phyloP scores from a whole-genome alignment of 2,888 invertebrate species.

The Kuschelorhynchus macadamiae region DNA sequence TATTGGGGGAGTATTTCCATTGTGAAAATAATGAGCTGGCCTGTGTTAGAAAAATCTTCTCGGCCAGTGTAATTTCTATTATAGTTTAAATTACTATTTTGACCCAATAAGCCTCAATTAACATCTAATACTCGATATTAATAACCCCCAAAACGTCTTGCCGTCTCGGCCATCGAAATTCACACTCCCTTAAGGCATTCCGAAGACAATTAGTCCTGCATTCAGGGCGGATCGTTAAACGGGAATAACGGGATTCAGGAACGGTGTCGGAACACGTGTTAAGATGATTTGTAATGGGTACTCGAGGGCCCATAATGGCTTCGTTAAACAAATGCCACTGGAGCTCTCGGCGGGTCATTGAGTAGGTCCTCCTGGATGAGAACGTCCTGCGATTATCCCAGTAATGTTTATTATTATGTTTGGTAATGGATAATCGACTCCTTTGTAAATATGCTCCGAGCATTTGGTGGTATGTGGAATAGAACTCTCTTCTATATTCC shows the following conservation, averaged over 20 bases:
- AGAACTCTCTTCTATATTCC: too few relatives aligned
- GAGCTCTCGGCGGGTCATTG: constrained; percentile 30
- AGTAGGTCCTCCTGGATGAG: constrained; percentile 5
- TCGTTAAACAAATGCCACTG: constrained; percentile 45
- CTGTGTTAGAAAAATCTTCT: too few relatives aligned
- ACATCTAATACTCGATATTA: too few relatives aligned
- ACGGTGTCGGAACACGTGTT: constrained; percentile 44
- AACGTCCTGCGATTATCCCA: background rate
- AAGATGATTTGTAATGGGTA: constrained; percentile 48
- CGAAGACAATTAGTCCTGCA: constrained; percentile 37
- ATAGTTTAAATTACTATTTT: too few relatives aligned
- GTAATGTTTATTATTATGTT: constrained; percentile 2
- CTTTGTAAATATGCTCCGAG: too few relatives aligned
- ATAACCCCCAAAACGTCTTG: too few relatives aligned
- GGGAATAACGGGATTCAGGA: constrained; percentile 37
- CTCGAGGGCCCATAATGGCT: constrained; percentile 38
- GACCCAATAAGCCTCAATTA: too few relatives aligned
- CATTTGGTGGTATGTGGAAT: background rate
- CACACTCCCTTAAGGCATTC: too few relatives aligned
- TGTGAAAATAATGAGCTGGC: too few relatives aligned
- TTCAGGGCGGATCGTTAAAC: constrained; percentile 36
- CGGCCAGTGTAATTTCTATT: too few relatives aligned
- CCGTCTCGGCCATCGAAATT: too few relatives aligned
- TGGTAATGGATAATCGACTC: background rate
- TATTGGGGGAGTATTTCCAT: too few relatives aligned